These are phyloP conservation scores for Lasioglossum villosulum DNA, from an alignment of 2,888 invertebrate species.

Conservation along the genomic window DNA sequence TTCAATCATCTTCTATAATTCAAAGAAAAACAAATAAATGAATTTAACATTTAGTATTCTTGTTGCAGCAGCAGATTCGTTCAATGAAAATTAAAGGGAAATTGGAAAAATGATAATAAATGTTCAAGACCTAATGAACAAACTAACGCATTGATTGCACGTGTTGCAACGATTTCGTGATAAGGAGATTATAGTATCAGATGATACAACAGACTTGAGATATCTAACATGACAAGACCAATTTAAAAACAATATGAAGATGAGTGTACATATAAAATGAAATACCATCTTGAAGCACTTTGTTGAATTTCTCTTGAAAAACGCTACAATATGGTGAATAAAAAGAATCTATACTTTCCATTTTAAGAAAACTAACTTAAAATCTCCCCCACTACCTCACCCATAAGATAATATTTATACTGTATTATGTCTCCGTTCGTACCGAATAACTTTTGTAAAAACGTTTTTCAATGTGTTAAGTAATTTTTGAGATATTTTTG, in stretches of 20 bases:
- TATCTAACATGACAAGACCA: neutral
- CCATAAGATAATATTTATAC: neutral
- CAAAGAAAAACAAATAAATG: neutral
- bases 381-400: neutral
- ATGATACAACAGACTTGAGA: neutral
- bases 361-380: neutral
- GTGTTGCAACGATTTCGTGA: neutral
- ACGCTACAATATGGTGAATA: slow-evolving; percentile 44
- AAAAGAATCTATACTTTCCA: neutral
- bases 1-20: neutral
- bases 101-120: neutral
- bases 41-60: neutral
- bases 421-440: neutral
- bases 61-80: neutral
- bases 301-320: neutral
- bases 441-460: neutral
- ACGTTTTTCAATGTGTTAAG: neutral
- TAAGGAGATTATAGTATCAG: neutral
- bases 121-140: neutral
- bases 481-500: neutral
- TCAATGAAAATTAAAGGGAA: neutral
- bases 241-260: neutral
- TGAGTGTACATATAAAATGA: neutral
- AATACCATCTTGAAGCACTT: neutral
- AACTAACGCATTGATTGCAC: neutral